Base-by-base conservation (phyloP, 2,888 invertebrate genomes). In the Bruchidius siliquastri region DNA sequence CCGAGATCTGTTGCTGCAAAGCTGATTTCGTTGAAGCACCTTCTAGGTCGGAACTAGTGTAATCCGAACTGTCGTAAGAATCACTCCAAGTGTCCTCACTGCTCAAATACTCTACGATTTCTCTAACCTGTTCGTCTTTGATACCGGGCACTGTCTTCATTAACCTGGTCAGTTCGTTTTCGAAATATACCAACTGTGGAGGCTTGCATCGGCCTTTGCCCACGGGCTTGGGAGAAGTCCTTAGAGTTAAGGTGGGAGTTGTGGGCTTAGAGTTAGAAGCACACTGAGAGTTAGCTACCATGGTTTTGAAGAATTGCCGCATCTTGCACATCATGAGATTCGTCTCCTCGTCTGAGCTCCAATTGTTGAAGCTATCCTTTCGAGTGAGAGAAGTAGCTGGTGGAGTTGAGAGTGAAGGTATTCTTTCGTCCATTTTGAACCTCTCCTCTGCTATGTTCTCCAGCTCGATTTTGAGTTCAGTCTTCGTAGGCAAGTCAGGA, bases 261-360 rank as follows among this genome's bases (percentile, higher is more conserved):
- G 88, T 88, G 0, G 90, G 90, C 78, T 90, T 90, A 22, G 88
- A 87, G 71, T 88, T 84, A 68, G 85, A 83, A 74, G 86, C 87
- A 4, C 82, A 81, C 75, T 85, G 84, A 69, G 88, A 88, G 74
- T 87, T 89, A 66, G 93, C 94, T n/a, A 96, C 92, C 90, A 96
- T 93, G 72, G 95, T 95, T 86, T 96, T 96, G 86, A 96, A 96
- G 86, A 96, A 96, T 81, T 95, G 95, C 0, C 96, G 89, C 95
- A 96, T 95, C 88, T 96, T 96, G 67, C 94, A 94, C 96, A 96
- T 96, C 96, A 96, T 96, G 69, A 96, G 87, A 85, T 96, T 96
- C 1, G 96, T 96, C 87, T 96, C 96, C 84, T 96, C 96, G 83
- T 96, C 96, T 2, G 96, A 96, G 77, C 95, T 96, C 96, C 96